Base-by-base conservation (phyloP, 2,113 vertebrate genomes). In the Fulmarus glacialis region DNA sequence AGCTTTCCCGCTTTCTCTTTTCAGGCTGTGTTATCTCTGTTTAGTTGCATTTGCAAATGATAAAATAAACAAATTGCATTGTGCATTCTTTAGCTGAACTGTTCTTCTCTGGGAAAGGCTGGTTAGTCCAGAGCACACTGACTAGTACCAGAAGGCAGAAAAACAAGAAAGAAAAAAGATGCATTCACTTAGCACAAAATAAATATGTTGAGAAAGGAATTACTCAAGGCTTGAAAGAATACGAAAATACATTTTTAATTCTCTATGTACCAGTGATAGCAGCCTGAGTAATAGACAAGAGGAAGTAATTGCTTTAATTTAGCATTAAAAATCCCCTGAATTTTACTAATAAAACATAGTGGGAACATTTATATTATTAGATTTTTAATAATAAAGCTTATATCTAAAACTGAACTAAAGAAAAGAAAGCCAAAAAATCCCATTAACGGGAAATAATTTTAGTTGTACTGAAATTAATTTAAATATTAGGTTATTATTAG, bases 1-100 rank as follows among this genome's bases (percentile, higher is more conserved):
- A 96, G 82, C 53, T 53, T 91, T 82, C 53, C 40, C 27, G 42
- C 43, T 91, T 95, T 84, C 75, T 96, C 34, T 79, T 97, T 94
- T 93, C 67, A 85, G 93, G 75, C 42, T 88, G 36, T 27, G 16
- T 71, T 85, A 90, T 60, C 56, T 94, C 71, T 70, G 34, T 75
- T 72, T 82, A 94, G 82, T 68, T 96, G 62, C 75, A 82, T 94
- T 93, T 88, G 66, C 82, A 93, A 90, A 80, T 77, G 29, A 48
- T 70, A 85, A 91, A 79, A 71, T 13, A 91, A 94, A 68, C 29
- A 85, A 90, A 64, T 62, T 45, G 40, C 58, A 58, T 50, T 68
- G 15, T 29, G 26, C 36, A 30, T 80, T 73, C 66, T 94, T 92
- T 34, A 80, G 14, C 30, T 77, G 68, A 94, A 70, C 27, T 22